Conservation (phyloP, 2,113 vertebrate species). For the Phocoena phocoena region DNA sequence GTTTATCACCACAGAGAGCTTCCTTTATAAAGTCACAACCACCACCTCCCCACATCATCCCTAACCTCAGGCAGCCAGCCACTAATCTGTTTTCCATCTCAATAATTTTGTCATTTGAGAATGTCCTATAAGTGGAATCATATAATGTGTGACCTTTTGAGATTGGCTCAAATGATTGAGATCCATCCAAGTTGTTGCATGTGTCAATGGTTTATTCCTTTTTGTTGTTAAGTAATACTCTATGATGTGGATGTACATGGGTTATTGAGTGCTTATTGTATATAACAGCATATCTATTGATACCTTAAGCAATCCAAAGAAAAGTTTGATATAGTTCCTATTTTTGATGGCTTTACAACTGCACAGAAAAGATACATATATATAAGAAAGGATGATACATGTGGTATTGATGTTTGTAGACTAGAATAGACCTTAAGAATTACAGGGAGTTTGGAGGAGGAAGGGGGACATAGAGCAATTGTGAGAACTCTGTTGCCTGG, state of each 20-base stretch:
- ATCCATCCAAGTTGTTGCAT: not conserved
- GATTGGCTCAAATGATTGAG: not conserved
- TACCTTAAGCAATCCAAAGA: slow-evolving; percentile 16
- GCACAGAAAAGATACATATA: not conserved
- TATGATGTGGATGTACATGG: not conserved
- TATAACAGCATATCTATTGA: not conserved
- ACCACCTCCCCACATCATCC: not conserved
- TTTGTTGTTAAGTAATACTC: slow-evolving; percentile 33
- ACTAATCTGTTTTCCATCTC: slow-evolving; percentile 36
- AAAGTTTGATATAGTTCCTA: not conserved
- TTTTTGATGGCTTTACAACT: slow-evolving; percentile 29
- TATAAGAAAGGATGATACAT: not conserved
- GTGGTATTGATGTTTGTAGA: slow-evolving; percentile 5
- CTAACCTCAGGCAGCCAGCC: slow-evolving; percentile 16
- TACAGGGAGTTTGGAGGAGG: not conserved
- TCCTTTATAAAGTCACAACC: slow-evolving; percentile 8
- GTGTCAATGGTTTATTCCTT: slow-evolving; percentile 1
- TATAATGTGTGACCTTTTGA: slow-evolving; percentile 36
- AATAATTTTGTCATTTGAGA: slow-evolving; percentile 43
- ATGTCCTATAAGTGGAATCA: slow-evolving; percentile 52
- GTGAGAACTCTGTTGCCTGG: not conserved
- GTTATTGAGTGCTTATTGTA: not conserved
- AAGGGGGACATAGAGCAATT: not conserved
- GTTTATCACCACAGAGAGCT: not conserved
- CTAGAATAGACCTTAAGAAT: not conserved